Evolutionary conservation across 2,797 vertebrate species (phyloP), one percentile per base, ranked within the genome.

Genomic region (Labroides dimidiatus): DNA sequence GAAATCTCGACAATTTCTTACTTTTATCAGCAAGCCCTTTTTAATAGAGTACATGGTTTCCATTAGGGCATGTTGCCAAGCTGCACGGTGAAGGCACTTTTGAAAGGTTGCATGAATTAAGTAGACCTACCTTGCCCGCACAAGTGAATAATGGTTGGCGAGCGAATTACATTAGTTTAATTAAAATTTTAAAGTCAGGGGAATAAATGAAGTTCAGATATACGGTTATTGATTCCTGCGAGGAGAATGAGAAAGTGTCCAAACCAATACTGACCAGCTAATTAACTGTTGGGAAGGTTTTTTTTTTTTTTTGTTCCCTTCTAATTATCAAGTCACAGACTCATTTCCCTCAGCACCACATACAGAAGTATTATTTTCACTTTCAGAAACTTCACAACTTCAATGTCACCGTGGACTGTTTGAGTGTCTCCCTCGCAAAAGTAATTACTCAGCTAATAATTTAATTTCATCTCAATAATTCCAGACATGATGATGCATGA

Each of bases 381-480:
- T 83, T 79, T 75, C 39, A 60, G 45, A 87, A 84, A 81, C 14
- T 51, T 72, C 57, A 19, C 36, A 64, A 50, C 59, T 51, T 80
- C 78, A 81, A 64, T 86, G 80, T 87, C 75, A 86, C 59, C 6
- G 42, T 52, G 19, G 56, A 47, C 47, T 58, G 39, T 68, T 50
- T 23, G 44, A 69, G 58, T 69, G 48, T 42, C 33, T 17, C 52
- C 33, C 50, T 76, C 56, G 19, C 50, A 63, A 82, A 81, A 81
- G 65, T 81, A 77, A 84, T 87, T 82, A 84, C 70, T 76, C 51
- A 65, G 72, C 68, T 57, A 74, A 74, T 84, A 71, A 84, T 85
- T 84, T 20, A 66, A 78, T 79, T 87, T 80, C 56, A 63, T 82
- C 69, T 70, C 69, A 79, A 75, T 79, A 73, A 79, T 77, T 85